Base-by-base conservation (phyloP, 1,140 invertebrate species). In the Chlorops oryzae region DNA sequence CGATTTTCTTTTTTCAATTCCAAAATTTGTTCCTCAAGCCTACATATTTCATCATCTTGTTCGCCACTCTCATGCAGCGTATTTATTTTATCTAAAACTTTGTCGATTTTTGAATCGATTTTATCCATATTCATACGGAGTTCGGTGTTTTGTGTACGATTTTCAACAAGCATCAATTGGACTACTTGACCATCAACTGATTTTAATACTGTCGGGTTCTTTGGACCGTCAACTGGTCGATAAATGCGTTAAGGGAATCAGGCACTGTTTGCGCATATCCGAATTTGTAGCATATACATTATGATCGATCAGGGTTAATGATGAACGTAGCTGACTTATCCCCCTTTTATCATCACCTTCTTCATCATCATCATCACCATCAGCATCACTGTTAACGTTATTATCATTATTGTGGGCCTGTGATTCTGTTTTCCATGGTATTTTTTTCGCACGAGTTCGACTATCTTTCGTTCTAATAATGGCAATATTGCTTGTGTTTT, bases 1-100 rank as follows among this genome's bases (percentile, higher is more conserved):
- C 64, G 52, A 52, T 65, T 67, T 37, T 69, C 61, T 18, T 60
- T 63, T 39, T 67, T 69, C 0, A 62, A 27, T 10, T 65, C 50
- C 15, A 70, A 47, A 5, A 70, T 5, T 41, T 58, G 59, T 17
- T 66, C 60, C 37, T 70, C 65, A n/a, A 69, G 37, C 7, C 55
- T 55, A 2, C 69, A 42, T 22, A 70, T 23, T 41, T 62, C 64
- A 34, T 70, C 66, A 40, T 69, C 51, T 1, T 55, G 48, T 24
- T 50, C 27, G 1, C 2, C 12, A 37, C 45, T 49, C 7, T 34
- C 32, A 39, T 40, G 20, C 25, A 52, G 12, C 13, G 47, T 23
- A 22, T 57, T 50, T 5, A 57, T 32, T 37, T 54, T 54, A 50
- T 56, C 27, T 32, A 57, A 21, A 20, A 52, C 44, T 47, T 35